Conservation (phyloP, 2,113 vertebrate genomes). For the rabbit (Oryctolagus cuniculus) region mOryCun1.1 NC_091435.1:77247001-77247500, state of each 20-base stretch:
- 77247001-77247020: conserved; percentile 11
- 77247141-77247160: neutral
- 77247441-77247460: neutral
- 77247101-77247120: conserved; percentile 19
- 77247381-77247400: neutral
- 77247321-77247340: neutral
- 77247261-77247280: conserved; percentile 48
- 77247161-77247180: neutral
- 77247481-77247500: conserved; percentile 62
- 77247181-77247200: conserved; percentile 4
- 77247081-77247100: neutral
- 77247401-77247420: conserved; percentile 15
- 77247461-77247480: conserved; percentile 48
- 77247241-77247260: conserved; percentile 28
- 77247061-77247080: conserved; percentile 36
- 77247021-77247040: neutral
- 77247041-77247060: neutral
- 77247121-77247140: neutral
- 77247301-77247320: conserved; percentile 1
- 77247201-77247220: conserved; percentile 42
- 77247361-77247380: neutral
- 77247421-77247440: neutral
- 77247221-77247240: conserved; percentile 19
- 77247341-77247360: conserved; percentile 13
- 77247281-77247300: conserved; percentile 19